Percentiles rank a stretch among this genome's conserved stretches.
Evolutionary conservation across 1,140 invertebrate species (phyloP).

Genomic region (Temnothorax longispinosus): DNA sequence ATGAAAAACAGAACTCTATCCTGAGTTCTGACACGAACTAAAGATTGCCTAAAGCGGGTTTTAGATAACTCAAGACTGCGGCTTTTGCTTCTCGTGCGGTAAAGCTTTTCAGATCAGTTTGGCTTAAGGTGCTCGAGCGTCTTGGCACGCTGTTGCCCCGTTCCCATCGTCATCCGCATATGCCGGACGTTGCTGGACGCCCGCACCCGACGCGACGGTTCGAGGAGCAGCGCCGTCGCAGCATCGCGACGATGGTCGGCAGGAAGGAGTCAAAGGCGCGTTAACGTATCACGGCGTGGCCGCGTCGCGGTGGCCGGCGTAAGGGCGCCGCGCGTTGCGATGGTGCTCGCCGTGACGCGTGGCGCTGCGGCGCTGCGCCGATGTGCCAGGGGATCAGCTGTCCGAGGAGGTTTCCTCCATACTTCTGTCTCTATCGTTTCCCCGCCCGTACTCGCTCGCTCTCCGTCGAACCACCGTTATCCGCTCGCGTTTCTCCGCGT

Average conservation of each 20-base stretch:
- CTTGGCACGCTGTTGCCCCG: slow-evolving; percentile 25
- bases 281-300: slow-evolving; percentile 48
- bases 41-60: background rate
- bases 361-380: slow-evolving; percentile 81
- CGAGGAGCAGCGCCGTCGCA: slow-evolving; percentile 5
- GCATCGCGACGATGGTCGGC: slow-evolving; percentile 25
- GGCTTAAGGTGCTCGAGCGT: slow-evolving; percentile 2
- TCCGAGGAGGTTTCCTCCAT: background rate
- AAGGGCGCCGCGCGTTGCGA: slow-evolving; percentile 81
- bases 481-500: background rate
- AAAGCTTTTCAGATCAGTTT: background rate
- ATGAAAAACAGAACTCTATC: background rate
- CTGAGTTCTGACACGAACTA: background rate
- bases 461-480: background rate
- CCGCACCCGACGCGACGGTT: background rate
- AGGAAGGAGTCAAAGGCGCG: background rate
- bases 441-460: background rate
- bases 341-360: slow-evolving; percentile 83
- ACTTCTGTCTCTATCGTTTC: background rate
- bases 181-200: background rate
- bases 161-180: background rate
- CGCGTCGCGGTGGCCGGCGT: slow-evolving; percentile 77
- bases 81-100: background rate
- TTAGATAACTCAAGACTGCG: background rate
- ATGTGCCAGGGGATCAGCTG: slow-evolving; percentile 69